Evolutionary conservation across 2,113 vertebrate genomes (phyloP).

Genomic region (Melanocharis versteri): DNA sequence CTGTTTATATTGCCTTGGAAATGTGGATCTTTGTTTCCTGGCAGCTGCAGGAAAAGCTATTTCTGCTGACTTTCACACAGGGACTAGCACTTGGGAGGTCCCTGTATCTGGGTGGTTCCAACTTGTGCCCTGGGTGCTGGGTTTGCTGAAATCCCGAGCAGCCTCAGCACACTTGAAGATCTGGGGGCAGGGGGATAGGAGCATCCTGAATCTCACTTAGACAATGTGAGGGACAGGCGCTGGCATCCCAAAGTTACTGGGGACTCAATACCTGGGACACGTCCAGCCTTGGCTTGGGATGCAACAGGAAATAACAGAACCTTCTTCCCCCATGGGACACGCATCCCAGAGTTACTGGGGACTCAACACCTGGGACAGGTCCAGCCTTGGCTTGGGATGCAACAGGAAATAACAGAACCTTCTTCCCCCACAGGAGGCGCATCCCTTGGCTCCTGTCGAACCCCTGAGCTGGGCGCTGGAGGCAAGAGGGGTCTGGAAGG

Average conservation of each 20-base stretch:
- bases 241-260: not conserved
- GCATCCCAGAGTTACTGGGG: fast-evolving
- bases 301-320: not conserved
- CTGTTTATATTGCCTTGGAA: not conserved
- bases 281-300: not conserved
- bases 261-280: fast-evolving
- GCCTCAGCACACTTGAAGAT: not conserved
- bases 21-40: not conserved
- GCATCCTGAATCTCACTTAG: not conserved
- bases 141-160: fast-evolving
- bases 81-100: not conserved
- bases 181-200: fast-evolving
- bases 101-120: fast-evolving
- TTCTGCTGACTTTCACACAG: not conserved
- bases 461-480: fast-evolving
- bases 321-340: fast-evolving
- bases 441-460: not conserved
- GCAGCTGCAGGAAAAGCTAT: not conserved
- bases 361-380: fast-evolving
- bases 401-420: not conserved
- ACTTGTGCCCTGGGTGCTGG: not conserved
- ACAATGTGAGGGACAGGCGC: fast-evolving
- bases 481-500: too few relatives aligned
- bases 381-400: not conserved
- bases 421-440: fast-evolving